Conservation (phyloP, 2,797 vertebrate genomes). For the Nyctibius grandis region DNA sequence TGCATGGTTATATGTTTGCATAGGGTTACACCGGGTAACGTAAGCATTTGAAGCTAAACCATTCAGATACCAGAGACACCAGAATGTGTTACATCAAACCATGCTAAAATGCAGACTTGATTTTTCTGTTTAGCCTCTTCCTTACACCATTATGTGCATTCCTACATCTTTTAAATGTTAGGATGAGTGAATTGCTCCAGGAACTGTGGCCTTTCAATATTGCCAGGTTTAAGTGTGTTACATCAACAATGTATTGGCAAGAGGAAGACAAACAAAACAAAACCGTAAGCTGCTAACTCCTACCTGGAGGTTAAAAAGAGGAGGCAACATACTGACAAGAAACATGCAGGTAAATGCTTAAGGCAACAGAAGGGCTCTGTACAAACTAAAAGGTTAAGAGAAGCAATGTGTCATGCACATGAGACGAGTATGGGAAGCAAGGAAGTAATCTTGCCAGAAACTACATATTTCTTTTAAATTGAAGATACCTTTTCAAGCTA, state of each 20-base stretch:
- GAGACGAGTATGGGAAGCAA: background rate
- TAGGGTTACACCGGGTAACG: conserved; percentile 19
- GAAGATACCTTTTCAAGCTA: background rate
- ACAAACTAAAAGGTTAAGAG: conserved; percentile 30
- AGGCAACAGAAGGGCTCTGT: background rate
- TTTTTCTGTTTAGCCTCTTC: background rate
- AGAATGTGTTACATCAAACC: background rate
- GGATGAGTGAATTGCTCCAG: conserved; percentile 9
- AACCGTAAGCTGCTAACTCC: conserved; percentile 1
- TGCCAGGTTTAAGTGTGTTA: conserved; percentile 27
- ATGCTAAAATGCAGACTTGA: background rate
- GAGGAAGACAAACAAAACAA: background rate
- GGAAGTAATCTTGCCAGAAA: conserved; percentile 16
- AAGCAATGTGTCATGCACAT: conserved; percentile 51
- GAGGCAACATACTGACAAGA: conserved; percentile 11
- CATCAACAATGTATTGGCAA: background rate
- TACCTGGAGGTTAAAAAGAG: conserved; percentile 10
- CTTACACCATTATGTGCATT: background rate
- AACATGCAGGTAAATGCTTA: conserved; percentile 44
- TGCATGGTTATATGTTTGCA: conserved; percentile 25
- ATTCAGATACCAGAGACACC: conserved; percentile 1
- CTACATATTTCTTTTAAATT: background rate
- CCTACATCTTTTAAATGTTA: background rate
- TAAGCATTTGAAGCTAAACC: conserved; percentile 23
- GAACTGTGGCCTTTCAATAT: conserved; percentile 15